Percentiles rank a stretch among this genome's conserved stretches.
phyloP scores from a whole-genome alignment of 2,888 invertebrate genomes.

The Trissonchulus sp. region DNA sequence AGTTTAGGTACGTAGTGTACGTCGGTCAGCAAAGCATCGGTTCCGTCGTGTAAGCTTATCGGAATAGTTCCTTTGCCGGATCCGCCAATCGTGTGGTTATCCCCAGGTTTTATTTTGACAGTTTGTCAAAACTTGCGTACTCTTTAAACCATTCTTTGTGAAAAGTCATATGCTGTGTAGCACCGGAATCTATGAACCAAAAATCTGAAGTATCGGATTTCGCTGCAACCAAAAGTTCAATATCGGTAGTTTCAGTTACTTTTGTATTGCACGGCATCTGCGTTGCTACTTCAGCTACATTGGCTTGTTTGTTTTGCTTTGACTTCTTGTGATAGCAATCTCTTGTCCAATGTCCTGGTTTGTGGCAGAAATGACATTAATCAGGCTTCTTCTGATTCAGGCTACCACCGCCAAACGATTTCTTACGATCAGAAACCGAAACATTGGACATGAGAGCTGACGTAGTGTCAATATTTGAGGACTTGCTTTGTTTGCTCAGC shows the following conservation, averaged over 20 bases:
- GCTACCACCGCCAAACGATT: too few species aligned
- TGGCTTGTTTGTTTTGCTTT: not conserved
- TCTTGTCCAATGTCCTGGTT: not conserved
- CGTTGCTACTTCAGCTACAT: not conserved
- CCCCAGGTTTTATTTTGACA: not conserved
- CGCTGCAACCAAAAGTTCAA: not conserved
- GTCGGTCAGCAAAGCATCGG: not conserved
- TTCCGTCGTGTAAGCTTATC: not conserved
- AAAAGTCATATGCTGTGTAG: not conserved
- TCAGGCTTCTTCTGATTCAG: not conserved
- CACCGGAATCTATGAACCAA: constrained; percentile 11
- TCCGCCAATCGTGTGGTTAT: not conserved
- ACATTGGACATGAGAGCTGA: not conserved
- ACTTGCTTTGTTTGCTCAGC: too few species aligned
- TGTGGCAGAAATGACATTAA: not conserved
- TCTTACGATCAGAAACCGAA: not conserved
- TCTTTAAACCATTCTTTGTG: not conserved
- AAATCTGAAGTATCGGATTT: not conserved
- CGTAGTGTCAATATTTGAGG: not conserved
- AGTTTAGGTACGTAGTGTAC: not conserved
- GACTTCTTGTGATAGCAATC: not conserved
- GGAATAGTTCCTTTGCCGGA: not conserved
- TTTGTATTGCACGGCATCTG: not conserved
- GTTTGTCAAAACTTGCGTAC: not conserved
- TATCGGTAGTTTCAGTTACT: not conserved